Evolutionary conservation across 2,888 invertebrate genomes (phyloP).

Genomic region (Petrophora chlorosata): DNA sequence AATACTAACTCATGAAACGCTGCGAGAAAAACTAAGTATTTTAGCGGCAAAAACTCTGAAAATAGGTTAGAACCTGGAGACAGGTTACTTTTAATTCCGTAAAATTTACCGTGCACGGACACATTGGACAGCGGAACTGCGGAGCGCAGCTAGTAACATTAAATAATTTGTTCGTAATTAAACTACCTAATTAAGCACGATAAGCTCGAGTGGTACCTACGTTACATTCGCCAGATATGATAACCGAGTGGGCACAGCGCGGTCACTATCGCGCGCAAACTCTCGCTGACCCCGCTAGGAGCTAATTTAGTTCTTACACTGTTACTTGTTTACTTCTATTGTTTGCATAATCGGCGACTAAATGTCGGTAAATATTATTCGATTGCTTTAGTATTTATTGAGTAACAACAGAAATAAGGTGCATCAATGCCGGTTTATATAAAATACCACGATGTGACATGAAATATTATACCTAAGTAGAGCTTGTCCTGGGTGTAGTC

Average conservation of each 20-base stretch:
- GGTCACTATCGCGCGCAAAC: constrained; percentile 25
- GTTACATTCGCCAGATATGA: constrained; percentile 41
- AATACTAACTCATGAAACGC: too few species aligned
- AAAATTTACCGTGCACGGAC: too few species aligned
- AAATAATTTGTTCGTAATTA: constrained; percentile 49
- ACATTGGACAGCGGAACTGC: too few species aligned
- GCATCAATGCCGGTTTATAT: too few species aligned
- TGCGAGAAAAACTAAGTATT: too few species aligned
- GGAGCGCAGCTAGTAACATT: constrained; percentile 31
- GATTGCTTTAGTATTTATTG: constrained; percentile 1
- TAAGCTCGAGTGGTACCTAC: constrained; percentile 41
- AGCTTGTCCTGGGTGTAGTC: too few species aligned
- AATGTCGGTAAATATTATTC: constrained; percentile 2
- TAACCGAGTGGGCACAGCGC: constrained; percentile 28
- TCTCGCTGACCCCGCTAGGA: constrained; percentile 28
- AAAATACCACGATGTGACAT: too few species aligned
- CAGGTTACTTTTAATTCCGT: too few species aligned
- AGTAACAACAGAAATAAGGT: neutral
- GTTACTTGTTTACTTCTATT: constrained; percentile 7
- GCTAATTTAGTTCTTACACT: constrained; percentile 20
- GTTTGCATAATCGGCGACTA: constrained; percentile 7
- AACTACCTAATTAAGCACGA: too few species aligned
- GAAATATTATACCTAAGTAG: neutral
- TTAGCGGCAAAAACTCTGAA: too few species aligned
- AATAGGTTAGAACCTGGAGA: too few species aligned